phyloP scores from a whole-genome alignment of 2,888 invertebrate species.

The Ptychoptera albimana region DNA sequence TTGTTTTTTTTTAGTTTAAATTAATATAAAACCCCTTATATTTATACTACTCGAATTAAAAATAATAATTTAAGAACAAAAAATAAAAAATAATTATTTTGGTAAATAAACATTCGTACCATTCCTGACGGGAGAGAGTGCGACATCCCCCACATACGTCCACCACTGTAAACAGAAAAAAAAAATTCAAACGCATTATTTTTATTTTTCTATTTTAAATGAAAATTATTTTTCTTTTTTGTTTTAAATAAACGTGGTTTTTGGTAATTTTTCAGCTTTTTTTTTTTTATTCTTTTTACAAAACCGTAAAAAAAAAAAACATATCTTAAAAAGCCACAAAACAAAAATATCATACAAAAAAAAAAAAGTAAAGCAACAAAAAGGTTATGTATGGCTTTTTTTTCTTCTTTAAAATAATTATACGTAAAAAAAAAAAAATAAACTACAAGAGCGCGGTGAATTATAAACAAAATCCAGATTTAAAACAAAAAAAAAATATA shows the following conservation, averaged over 20 bases:
- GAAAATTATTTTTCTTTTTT: too few relatives aligned
- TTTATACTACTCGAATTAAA: neutral
- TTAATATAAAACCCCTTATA: neutral
- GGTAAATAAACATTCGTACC: slow-evolving; percentile 22
- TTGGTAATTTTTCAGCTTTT: too few relatives aligned
- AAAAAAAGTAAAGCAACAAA: too few relatives aligned
- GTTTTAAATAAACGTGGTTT: too few relatives aligned
- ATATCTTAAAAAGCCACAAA: too few relatives aligned
- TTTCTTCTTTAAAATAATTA: too few relatives aligned
- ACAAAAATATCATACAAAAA: too few relatives aligned
- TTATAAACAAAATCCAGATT: neutral
- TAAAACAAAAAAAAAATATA: neutral
- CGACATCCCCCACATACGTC: slow-evolving; percentile 32
- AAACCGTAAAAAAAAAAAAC: too few relatives aligned
- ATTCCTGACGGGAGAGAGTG: slow-evolving; percentile 33
- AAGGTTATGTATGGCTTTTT: too few relatives aligned
- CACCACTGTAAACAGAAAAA: slow-evolving; percentile 21
- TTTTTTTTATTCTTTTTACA: too few relatives aligned
- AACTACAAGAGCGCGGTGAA: too few relatives aligned
- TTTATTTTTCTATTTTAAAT: neutral
- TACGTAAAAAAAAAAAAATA: too few relatives aligned
- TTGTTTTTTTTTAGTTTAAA: neutral
- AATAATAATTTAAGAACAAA: neutral
- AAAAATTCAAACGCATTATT: slow-evolving; percentile 4
- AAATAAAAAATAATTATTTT: neutral